A percentile compares a stretch with the other conserved stretches of the same genome.
Evolutionary conservation across 1,140 invertebrate genomes (phyloP).

Genomic region (Bombus polaris): DNA sequence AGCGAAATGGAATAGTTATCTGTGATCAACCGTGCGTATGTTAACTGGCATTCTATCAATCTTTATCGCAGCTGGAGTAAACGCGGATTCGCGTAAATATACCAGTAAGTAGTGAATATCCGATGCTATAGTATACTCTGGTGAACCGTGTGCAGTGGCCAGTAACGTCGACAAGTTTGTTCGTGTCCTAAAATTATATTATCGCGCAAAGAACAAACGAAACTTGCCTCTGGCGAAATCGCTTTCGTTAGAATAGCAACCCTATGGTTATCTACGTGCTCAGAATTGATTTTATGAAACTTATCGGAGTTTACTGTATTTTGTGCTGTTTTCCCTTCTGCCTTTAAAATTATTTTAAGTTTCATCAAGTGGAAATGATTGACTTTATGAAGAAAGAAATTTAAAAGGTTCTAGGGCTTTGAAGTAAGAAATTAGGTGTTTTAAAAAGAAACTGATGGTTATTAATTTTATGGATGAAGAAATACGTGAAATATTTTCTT

Average conservation of each 20-base stretch:
- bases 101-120: slow-evolving; percentile 17
- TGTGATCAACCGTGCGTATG: neutral
- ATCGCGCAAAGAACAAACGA: slow-evolving; percentile 18
- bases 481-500: no score
- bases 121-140: neutral
- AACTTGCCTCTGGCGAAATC: neutral
- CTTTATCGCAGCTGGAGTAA: neutral
- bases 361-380: neutral
- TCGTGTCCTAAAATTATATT: slow-evolving; percentile 10
- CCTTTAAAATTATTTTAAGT: neutral
- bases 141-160: neutral
- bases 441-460: no score
- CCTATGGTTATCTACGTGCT: neutral
- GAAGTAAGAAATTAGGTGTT: no score
- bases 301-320: neutral
- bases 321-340: neutral
- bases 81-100: slow-evolving; percentile 14
- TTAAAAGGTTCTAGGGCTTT: no score
- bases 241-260: neutral
- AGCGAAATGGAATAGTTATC: slow-evolving; percentile 28
- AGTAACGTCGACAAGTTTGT: neutral
- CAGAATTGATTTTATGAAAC: neutral
- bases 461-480: no score
- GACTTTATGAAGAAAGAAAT: neutral
- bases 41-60: slow-evolving; percentile 16